A percentile compares a stretch with the other conserved stretches of the same genome.
These are phyloP conservation scores for Xiphophorus hellerii DNA, from an alignment of 2,113 vertebrate genomes.

Conservation along the genomic window DNA sequence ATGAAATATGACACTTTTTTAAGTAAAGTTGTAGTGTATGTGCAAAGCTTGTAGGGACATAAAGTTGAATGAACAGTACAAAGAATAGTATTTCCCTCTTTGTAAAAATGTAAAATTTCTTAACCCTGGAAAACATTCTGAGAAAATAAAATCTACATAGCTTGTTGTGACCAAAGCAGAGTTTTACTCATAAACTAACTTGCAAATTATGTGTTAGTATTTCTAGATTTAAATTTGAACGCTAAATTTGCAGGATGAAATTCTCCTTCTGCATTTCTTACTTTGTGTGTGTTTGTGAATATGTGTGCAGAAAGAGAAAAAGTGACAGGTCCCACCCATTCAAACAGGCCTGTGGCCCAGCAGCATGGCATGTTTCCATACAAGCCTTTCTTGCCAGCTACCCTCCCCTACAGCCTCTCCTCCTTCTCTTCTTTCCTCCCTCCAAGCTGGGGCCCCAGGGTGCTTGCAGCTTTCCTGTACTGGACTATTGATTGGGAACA, in stretches of 20 bases:
- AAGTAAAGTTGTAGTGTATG: too few relatives aligned
- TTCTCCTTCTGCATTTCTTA: slow-evolving; percentile 2
- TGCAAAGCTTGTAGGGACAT: too few relatives aligned
- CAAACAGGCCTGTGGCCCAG: slow-evolving; percentile 54
- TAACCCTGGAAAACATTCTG: background rate
- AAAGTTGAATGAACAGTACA: background rate
- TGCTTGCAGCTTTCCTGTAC: slow-evolving; percentile 66
- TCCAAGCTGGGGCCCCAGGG: slow-evolving; percentile 63
- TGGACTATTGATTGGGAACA: slow-evolving; percentile 78
- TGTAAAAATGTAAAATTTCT: slow-evolving; percentile 34
- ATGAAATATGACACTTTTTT: too few relatives aligned
- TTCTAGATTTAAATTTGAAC: slow-evolving; percentile 11
- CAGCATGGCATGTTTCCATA: slow-evolving; percentile 55
- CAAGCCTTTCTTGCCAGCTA: slow-evolving; percentile 50
- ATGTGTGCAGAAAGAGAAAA: slow-evolving; percentile 26
- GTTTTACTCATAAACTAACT: background rate
- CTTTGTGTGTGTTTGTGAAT: slow-evolving; percentile 6
- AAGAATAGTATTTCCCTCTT: slow-evolving; percentile 16
- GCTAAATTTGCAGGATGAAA: slow-evolving; percentile 20
- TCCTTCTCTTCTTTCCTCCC: slow-evolving; percentile 30
- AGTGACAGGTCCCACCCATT: slow-evolving; percentile 56
- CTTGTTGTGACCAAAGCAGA: background rate
- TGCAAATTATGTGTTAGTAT: background rate
- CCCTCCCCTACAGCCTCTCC: slow-evolving; percentile 12
- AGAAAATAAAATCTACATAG: background rate